Base-by-base conservation (phyloP, 1,140 invertebrate genomes). In the Euwallacea fornicatus region DNA sequence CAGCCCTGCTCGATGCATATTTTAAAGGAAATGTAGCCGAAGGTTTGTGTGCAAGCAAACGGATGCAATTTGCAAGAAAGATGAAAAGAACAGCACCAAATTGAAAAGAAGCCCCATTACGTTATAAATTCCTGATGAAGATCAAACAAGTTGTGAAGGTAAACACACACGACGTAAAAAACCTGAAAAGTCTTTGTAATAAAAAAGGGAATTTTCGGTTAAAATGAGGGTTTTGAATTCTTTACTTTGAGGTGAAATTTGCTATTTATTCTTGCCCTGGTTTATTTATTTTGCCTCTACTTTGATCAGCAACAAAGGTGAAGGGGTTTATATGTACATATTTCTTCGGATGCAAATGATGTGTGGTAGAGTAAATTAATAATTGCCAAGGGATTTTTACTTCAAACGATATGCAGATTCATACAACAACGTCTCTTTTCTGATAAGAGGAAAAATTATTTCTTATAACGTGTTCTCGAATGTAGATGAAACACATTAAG, bases 81-180 rank as follows among this genome's bases (percentile, higher is more conserved):
- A 59, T 66, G 67, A 69, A 76, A 74, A 72, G 74, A 74, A 76
- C 73, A 74, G 73, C 74, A 66, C 63, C 72, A 76, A 76, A 76
- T 76, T 76, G 75, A 76, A 76, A 74, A 74, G 73, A 76, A 73
- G 71, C 67, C 68, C 72, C 69, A 75, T 73, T 72, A 71, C 54
- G 16, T 46, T 63, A 72, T 76, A 76, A 74, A 76, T 76, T 74
- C 56, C 62, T 76, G 72, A 76, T 76, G 66, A 65, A 6, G 62
- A 21, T 46, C 62, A 71, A 71, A 65, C 60, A 63, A 69, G 66
- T 69, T 69, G 67, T 69, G 42, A 7, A 42, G 67, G 33, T 54
- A 69, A 69, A 58, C 58, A 62, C 33, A 53, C 47, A 62, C 46
- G 59, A 53, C 44, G 43, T 47, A 68, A 68, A 59, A 59, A 60